These are phyloP conservation scores for Tenrec ecaudatus DNA, from an alignment of 2,113 vertebrate species.

Conservation along the genomic window DNA sequence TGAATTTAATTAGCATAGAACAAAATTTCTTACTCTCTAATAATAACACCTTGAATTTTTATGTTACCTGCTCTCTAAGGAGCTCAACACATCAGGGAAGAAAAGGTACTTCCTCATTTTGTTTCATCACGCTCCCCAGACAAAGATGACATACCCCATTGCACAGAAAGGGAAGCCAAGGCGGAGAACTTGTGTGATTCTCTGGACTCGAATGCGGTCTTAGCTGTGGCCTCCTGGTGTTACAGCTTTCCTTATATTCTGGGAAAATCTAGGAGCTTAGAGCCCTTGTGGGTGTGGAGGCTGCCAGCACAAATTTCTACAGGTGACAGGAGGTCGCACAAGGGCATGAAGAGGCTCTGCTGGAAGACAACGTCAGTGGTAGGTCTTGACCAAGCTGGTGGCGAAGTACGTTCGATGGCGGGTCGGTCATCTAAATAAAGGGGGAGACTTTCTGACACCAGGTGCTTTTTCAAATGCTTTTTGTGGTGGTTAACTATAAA, in stretches of 20 bases:
- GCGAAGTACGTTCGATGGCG: too few relatives aligned
- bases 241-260: accelerated
- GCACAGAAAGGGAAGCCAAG: not conserved
- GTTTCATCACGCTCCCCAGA: not conserved
- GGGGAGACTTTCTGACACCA: not conserved
- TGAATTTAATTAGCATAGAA: conserved; percentile 83
- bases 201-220: accelerated
- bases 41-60: conserved; percentile 82
- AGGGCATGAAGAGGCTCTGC: accelerated
- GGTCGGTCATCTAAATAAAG: too few relatives aligned
- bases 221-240: accelerated
- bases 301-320: accelerated
- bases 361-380: accelerated
- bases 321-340: accelerated
- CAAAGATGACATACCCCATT: not conserved
- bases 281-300: not conserved
- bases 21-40: conserved; percentile 80
- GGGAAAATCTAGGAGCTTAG: not conserved
- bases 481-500: not conserved
- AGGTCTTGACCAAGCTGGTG: not conserved
- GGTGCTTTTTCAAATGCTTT: not conserved
- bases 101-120: not conserved
- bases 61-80: conserved; percentile 76
- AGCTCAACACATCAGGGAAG: conserved; percentile 15
- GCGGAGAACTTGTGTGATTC: not conserved